Evolutionary conservation across 2,888 invertebrate species (phyloP).

Genomic region (Limnephilus lunatus): DNA sequence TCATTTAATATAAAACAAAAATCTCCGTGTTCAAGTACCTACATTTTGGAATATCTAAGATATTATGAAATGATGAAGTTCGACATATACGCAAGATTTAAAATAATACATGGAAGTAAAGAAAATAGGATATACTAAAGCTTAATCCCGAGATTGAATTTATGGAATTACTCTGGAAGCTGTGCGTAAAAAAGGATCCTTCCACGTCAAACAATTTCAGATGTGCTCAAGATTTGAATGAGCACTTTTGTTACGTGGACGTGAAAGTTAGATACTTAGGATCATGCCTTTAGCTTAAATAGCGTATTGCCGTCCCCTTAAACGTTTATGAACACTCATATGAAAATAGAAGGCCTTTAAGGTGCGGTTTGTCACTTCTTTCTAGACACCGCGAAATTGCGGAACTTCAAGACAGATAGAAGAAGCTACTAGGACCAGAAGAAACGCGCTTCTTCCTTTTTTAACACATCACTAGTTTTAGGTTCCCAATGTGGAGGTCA

Average conservation of each 20-base stretch:
- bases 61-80: neutral
- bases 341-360: slow-evolving; percentile 16
- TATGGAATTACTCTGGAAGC: neutral
- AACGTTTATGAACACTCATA: slow-evolving; percentile 42
- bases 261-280: neutral
- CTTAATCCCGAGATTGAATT: neutral
- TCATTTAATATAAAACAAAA: no score
- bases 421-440: no score
- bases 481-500: neutral
- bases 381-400: neutral
- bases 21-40: no score
- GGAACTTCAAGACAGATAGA: neutral
- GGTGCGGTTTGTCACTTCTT: neutral
- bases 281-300: slow-evolving; percentile 22
- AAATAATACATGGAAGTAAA: neutral
- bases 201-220: neutral
- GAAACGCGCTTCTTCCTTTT: no score
- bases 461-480: neutral
- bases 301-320: slow-evolving; percentile 29
- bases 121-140: neutral
- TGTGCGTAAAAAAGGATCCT: neutral
- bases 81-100: neutral
- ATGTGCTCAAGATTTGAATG: neutral
- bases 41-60: neutral
- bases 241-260: neutral